A percentile compares a stretch with the other conserved stretches of the same genome.
Conservation (phyloP, 1,140 invertebrate species). For the Brachionus rotundiformis region DNA sequence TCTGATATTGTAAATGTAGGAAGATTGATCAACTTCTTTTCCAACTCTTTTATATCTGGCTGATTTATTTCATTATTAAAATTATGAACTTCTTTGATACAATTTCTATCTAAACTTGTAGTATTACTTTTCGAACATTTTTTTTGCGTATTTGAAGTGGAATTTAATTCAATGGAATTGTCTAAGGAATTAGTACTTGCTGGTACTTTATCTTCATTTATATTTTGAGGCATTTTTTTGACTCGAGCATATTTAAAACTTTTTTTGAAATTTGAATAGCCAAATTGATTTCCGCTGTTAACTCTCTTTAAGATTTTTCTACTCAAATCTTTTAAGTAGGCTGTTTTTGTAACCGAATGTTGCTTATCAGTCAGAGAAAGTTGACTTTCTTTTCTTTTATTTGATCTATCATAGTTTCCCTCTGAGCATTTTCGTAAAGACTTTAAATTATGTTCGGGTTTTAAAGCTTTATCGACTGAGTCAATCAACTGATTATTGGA, state of each 20-base stretch:
- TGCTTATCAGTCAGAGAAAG: slow-evolving; percentile 15
- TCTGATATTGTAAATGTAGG: slow-evolving; percentile 61
- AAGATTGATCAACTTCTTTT: slow-evolving; percentile 62
- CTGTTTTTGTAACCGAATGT: slow-evolving; percentile 7
- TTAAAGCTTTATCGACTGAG: not conserved
- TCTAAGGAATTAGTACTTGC: not conserved
- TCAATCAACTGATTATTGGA: not conserved
- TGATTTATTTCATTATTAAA: not conserved
- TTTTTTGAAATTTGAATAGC: slow-evolving; percentile 22
- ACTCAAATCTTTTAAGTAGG: slow-evolving; percentile 34
- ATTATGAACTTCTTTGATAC: not conserved
- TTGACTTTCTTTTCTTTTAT: slow-evolving; percentile 3
- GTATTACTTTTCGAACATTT: not conserved
- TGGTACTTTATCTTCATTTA: not conserved
- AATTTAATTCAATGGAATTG: not conserved
- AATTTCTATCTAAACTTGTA: slow-evolving; percentile 13
- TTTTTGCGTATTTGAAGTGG: not conserved
- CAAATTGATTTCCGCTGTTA: slow-evolving; percentile 19
- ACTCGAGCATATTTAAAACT: slow-evolving; percentile 29
- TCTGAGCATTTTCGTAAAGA: not conserved
- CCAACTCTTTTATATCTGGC: slow-evolving; percentile 60
- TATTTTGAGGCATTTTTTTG: not conserved
- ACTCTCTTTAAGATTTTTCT: slow-evolving; percentile 9
- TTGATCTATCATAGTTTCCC: not conserved
- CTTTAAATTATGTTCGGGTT: not conserved